Conservation (phyloP, 2,797 vertebrate species). For the Gymnocypris eckloni region DNA sequence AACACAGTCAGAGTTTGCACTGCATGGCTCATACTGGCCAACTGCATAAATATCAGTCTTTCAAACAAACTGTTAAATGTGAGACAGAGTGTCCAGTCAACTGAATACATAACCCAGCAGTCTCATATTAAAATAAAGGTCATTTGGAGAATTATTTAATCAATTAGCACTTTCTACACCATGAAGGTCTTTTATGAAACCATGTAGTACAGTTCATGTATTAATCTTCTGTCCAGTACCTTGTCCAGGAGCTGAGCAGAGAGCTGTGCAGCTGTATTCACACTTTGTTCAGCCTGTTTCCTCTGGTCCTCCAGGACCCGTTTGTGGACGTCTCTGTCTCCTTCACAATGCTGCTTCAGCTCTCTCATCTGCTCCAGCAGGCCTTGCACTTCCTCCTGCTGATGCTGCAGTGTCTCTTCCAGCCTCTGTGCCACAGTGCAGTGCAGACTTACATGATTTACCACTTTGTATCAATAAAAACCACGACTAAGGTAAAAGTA, state of each 20-base stretch:
- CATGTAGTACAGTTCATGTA: neutral
- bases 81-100: neutral
- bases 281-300: slow-evolving; percentile 62
- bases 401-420: slow-evolving; percentile 65
- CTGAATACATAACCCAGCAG: neutral
- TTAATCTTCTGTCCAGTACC: slow-evolving; percentile 57
- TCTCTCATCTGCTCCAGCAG: slow-evolving; percentile 60
- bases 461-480: neutral
- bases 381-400: slow-evolving; percentile 59
- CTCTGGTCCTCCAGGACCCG: slow-evolving; percentile 53
- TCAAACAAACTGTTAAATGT: neutral
- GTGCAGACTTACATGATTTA: neutral
- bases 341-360: slow-evolving; percentile 58
- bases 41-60: neutral
- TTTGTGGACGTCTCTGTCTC: slow-evolving; percentile 56
- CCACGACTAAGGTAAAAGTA: neutral
- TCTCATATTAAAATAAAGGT: neutral
- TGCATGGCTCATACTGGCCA: neutral
- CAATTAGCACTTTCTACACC: neutral
- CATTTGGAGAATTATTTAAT: neutral
- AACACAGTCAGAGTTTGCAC: neutral
- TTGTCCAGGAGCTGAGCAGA: slow-evolving; percentile 69
- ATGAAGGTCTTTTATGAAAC: neutral
- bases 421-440: slow-evolving; percentile 61
- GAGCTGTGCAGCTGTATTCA: slow-evolving; percentile 64